Evolutionary conservation across 2,888 invertebrate genomes (phyloP), one percentile per base, ranked within the genome.

Genomic region (Boloria euphrosyne): DNA sequence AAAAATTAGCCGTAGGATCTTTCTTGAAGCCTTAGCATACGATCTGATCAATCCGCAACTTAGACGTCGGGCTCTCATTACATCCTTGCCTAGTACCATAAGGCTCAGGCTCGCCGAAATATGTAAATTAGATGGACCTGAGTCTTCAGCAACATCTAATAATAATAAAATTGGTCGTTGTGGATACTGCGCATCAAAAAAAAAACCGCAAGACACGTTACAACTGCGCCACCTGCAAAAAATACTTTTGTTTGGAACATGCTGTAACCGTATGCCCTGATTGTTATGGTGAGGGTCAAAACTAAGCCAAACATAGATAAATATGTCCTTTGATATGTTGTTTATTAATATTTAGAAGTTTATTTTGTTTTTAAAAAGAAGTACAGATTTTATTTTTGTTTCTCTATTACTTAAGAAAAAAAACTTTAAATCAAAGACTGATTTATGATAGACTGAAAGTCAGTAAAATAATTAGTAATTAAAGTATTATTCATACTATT

Each of bases 51-150:
- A 47, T 14, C 13, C 47, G 47, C 47, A 47, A 47, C 47, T 47
- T 14, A 13, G 47, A 47, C 47, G 47, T 47, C 47, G 47, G 14
- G 47, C 47, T 47, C 13, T 59, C 53, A 67, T 5, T 49, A 50
- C 61, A 66, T 70, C 66, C 63, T 63, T 67, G 67, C 67, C 67
- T 4, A 69, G 52, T 63, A 70, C 53, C 63, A 60, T 67, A 22
- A n/a, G n/a, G n/a, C n/a, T n/a, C n/a, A n/a, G n/a, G n/a, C n/a
- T n/a, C n/a, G n/a, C n/a, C n/a, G n/a, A n/a, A n/a, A n/a, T n/a
- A n/a, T n/a, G n/a, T n/a, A n/a, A n/a, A n/a, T n/a, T n/a, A n/a
- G n/a, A n/a, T n/a, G n/a, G n/a, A n/a, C n/a, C n/a, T n/a, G n/a
- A n/a, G n/a, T n/a, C n/a, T n/a, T n/a, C n/a, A n/a, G n/a, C n/a